Evolutionary conservation across 23 tunicate species (phyloP), one percentile per base, ranked within the genome.

Genomic region (Corella eumyota): DNA sequence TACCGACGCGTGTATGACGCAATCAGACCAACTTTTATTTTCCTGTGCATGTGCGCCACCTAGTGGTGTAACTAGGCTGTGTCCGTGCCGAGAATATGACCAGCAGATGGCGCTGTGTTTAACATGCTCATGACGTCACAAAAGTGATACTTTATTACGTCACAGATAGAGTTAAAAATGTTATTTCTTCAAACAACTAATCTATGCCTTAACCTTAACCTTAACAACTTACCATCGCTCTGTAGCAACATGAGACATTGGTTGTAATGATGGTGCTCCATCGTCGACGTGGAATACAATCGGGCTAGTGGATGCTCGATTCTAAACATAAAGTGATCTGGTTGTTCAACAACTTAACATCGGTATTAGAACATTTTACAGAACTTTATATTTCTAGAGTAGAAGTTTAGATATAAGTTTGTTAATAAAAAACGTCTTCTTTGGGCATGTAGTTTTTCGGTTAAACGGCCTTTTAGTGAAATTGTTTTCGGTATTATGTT

Each of bases 271-370:
- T 88, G 96, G 44, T 79, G 74, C 49, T 88, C 96, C 71, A 88
- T 52, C 4, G 96, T 88, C 25, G 96, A 88, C 11, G 96, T 88
- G n/a, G 96, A 88, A 35, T 88, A 88, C 20, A 88, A 49, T 61
- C 96, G 54, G 21, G 96, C 96, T n/a, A 88, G 69, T 6, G 96
- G 96, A 62, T 88, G 96, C 46, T 88, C 96, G 47, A 78, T 79
- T 44, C 96, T 88, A 61, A 3, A 72, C 48, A 48, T 0, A 26
- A 44, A 28, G 30, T 23, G 61, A 0, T 0, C 48, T 40, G 11
- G 15, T 40, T 40, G 15, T 11, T 9, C 48, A 40, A 40, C 11
- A 40, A 40, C 11, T 9, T 40, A 40, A 40, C 20, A n/a, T n/a
- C 23, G 23, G 57, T 51, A 19, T 51, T n/a, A 27, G 57, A 51